phyloP scores from a whole-genome alignment of 1,140 invertebrate species.

The Scaptomyza pallida region DNA sequence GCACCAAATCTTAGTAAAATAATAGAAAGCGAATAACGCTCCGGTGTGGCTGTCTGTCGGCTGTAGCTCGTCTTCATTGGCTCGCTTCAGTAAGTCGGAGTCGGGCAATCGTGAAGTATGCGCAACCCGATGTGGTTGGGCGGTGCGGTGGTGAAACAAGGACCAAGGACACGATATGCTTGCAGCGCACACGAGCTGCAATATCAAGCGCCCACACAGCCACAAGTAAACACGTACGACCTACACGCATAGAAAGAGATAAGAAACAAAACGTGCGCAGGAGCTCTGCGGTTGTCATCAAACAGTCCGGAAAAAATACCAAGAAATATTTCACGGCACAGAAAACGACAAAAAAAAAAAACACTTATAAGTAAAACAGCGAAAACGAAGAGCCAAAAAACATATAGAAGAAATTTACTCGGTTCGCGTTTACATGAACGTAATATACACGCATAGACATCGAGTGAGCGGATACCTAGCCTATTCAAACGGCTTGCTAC shows the following conservation, averaged over 20 bases:
- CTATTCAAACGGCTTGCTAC: slow-evolving; percentile 11
- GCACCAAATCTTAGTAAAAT: slow-evolving; percentile 14
- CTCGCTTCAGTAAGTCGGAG: slow-evolving; percentile 41
- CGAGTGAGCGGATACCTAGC: neutral
- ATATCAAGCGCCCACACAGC: slow-evolving; percentile 1
- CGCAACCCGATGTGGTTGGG: slow-evolving; percentile 58
- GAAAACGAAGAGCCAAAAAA: slow-evolving; percentile 25
- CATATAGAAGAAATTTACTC: slow-evolving; percentile 21
- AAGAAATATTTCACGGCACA: slow-evolving; percentile 72
- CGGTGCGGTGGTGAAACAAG: slow-evolving; percentile 61
- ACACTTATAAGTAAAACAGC: slow-evolving; percentile 59
- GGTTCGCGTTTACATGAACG: slow-evolving; percentile 18
- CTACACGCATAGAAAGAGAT: slow-evolving; percentile 43
- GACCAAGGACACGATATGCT: slow-evolving; percentile 53
- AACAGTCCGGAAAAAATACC: slow-evolving; percentile 76
- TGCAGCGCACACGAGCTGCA: slow-evolving; percentile 35
- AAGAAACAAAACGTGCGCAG: slow-evolving; percentile 71
- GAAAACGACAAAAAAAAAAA: slow-evolving; percentile 56
- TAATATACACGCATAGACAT: slow-evolving; percentile 19
- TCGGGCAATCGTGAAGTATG: slow-evolving; percentile 46
- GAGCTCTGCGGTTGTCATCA: slow-evolving; percentile 66
- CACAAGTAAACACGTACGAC: slow-evolving; percentile 2
- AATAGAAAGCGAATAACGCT: slow-evolving; percentile 28
- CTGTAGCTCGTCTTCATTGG: slow-evolving; percentile 67
- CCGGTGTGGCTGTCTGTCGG: slow-evolving; percentile 36